A percentile compares a stretch with the other conserved stretches of the same genome.
Evolutionary conservation across 2,113 vertebrate species (phyloP).

Genomic region (Echinops telfairi): DNA sequence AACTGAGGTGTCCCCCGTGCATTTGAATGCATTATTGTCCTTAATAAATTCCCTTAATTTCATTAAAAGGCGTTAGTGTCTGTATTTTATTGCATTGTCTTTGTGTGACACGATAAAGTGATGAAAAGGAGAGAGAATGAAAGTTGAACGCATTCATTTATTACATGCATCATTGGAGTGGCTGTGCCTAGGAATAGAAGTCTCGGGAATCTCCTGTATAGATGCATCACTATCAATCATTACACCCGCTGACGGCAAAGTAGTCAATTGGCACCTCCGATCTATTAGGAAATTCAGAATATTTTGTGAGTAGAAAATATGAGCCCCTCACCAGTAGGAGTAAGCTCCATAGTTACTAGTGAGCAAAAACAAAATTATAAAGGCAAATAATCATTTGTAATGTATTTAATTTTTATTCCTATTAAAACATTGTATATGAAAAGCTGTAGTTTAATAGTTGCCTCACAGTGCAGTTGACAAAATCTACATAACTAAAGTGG

Average conservation of each 20-base stretch:
- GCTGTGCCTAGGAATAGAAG: too few relatives aligned
- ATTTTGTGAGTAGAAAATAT: neutral
- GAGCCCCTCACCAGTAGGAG: neutral
- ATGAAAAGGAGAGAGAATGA: too few relatives aligned
- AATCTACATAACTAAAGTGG: neutral
- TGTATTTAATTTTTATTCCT: neutral
- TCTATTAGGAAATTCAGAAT: neutral
- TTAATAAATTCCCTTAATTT: too few relatives aligned
- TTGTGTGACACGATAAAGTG: too few relatives aligned
- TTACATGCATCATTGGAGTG: too few relatives aligned
- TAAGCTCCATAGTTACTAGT: neutral
- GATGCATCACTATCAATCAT: neutral
- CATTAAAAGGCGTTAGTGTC: too few relatives aligned
- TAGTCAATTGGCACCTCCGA: neutral
- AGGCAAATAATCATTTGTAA: neutral
- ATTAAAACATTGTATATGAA: neutral
- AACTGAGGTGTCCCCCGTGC: too few relatives aligned
- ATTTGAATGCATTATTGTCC: too few relatives aligned
- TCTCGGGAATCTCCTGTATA: neutral
- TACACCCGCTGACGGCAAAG: neutral
- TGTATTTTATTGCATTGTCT: too few relatives aligned
- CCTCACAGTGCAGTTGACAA: neutral
- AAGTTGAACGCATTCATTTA: too few relatives aligned
- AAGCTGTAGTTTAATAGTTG: neutral
- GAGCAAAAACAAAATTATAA: neutral